Base-by-base conservation (phyloP, 2,888 invertebrate genomes). In the Nycteola revayana region DNA sequence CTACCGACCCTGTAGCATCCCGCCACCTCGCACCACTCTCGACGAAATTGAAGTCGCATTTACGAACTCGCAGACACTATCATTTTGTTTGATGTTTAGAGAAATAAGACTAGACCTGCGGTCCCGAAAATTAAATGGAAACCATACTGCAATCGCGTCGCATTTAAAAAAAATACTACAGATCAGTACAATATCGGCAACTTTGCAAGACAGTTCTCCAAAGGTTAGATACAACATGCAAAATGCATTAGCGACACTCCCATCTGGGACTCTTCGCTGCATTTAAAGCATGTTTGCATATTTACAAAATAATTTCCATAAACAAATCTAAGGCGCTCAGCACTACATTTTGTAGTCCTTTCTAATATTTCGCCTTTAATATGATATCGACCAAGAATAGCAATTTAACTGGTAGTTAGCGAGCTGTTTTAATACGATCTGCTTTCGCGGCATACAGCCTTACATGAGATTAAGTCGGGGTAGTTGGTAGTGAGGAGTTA, bases 401-500 rank as follows among this genome's bases (percentile, higher is more conserved):
- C 66, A 64, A 66, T 69, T 67, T 64, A 63, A 69, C 59, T 55
- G 66, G 62, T 54, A 64, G 63, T 66, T 59, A 65, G 55, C 66
- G 64, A 72, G 69, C 73, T 62, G 62, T 70, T 71, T 74, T 77
- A 79, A 79, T 75, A 69, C 55, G 67, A 67, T 74, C 75, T 77
- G 70, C 71, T 81, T 73, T 69, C 67, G 64, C 58, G 54, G 63
- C 69, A 74, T 81, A 71, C 76, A 77, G 76, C 74, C 83, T 82
- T 81, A 86, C 84, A 82, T 77, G 84, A 85, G 82, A 87, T 87
- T 88, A 88, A 85, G 74, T 61, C 72, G 60, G 72, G 77, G 79
- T 75, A 75, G 78, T 76, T 69, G 74, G 68, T 65, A 65, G 75
- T 60, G 60, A 59, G 68, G 71, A 66, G 74, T 56, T 61, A 64